Conservation (phyloP, 2,888 invertebrate species). For the Allacma fusca region DNA sequence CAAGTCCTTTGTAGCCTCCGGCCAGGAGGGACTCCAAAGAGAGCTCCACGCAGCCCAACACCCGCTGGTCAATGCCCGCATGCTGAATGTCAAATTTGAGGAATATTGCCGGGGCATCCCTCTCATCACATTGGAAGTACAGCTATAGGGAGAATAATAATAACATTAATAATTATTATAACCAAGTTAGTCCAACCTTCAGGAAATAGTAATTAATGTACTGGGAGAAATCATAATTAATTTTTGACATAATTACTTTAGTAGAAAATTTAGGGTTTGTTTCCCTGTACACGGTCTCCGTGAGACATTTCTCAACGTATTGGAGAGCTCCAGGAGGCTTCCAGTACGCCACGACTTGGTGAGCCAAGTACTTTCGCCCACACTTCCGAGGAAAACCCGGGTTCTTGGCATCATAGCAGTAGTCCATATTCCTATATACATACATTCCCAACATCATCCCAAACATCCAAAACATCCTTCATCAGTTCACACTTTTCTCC, state of each 20-base stretch:
- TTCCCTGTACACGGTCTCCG: constrained; percentile 52
- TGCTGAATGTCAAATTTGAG: constrained; percentile 47
- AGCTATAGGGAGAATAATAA: constrained; percentile 31
- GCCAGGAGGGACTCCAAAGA: constrained; percentile 40
- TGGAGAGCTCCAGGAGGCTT: constrained; percentile 54
- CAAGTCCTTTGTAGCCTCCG: constrained; percentile 46
- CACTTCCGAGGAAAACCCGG: constrained; percentile 43
- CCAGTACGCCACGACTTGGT: constrained; percentile 44
- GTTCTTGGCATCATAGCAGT: constrained; percentile 37
- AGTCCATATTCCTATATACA: constrained; percentile 52
- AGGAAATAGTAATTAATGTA: too few relatives aligned
- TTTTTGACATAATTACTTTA: constrained; percentile 46
- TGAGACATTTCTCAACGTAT: constrained; percentile 50
- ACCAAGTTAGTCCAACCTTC: too few relatives aligned
- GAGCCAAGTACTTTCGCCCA: constrained; percentile 35
- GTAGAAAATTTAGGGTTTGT: constrained; percentile 49
- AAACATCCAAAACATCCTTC: neutral
- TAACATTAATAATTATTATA: neutral
- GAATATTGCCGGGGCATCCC: constrained; percentile 43
- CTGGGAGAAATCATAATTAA: too few relatives aligned
- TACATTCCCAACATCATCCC: too few relatives aligned
- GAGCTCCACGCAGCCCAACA: constrained; percentile 46
- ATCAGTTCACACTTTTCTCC: too few relatives aligned
- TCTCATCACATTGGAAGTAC: constrained; percentile 40
- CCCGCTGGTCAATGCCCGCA: constrained; percentile 1